A percentile compares a stretch with the other conserved stretches of the same genome.
These are phyloP conservation scores for Plestiodon gilberti DNA, from an alignment of 2,113 vertebrate species.

Conservation along the genomic window DNA sequence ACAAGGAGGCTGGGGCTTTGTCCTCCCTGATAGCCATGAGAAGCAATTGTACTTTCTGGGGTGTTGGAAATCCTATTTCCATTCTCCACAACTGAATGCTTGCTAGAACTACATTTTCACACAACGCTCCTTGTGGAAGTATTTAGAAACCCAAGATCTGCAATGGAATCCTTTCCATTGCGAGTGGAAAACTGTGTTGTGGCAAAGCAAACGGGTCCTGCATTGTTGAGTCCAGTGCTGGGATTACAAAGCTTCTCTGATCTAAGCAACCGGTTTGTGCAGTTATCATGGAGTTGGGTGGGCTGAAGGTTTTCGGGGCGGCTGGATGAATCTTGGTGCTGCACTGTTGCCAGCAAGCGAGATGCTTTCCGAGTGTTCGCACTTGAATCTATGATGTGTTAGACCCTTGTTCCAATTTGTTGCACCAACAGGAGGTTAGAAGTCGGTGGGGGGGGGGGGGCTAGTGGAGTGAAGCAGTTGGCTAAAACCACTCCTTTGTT, in stretches of 20 bases:
- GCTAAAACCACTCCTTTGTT: not conserved
- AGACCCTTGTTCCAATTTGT: not conserved
- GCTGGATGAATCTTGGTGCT: not conserved
- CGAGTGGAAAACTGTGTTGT: not conserved
- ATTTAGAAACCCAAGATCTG: too few relatives aligned
- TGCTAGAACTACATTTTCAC: conserved; percentile 25
- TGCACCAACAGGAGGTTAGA: too few relatives aligned
- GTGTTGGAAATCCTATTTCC: conserved; percentile 11
- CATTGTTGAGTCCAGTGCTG: not conserved
- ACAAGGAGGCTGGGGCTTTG: not conserved
- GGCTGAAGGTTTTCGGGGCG: not conserved
- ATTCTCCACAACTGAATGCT: conserved; percentile 29
- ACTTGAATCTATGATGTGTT: not conserved
- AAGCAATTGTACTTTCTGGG: not conserved
- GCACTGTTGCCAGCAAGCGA: too few relatives aligned
- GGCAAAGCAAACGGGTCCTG: not conserved
- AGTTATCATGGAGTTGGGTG: not conserved
- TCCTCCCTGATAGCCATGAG: too few relatives aligned
- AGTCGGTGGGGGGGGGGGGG: too few relatives aligned
- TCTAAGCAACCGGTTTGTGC: not conserved
- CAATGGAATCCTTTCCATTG: too few relatives aligned
- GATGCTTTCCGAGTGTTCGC: not conserved
- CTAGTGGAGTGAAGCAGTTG: not conserved
- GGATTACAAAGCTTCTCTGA: not conserved
- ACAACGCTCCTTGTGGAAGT: not conserved